Conservation (phyloP, 2,888 invertebrate genomes). For the Galerucella pusilla region DNA sequence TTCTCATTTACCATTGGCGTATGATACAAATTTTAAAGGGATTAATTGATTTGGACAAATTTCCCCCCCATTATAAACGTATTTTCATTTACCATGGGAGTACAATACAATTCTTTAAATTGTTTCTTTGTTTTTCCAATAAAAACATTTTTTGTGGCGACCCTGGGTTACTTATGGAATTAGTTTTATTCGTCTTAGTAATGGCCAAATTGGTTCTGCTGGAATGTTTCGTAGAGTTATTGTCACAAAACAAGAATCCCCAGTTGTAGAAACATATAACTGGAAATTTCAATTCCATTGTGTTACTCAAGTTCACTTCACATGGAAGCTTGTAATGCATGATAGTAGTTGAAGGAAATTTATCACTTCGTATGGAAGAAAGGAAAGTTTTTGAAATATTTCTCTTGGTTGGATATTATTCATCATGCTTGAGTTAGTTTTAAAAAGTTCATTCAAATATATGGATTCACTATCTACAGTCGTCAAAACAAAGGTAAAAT, state of each 20-base stretch:
- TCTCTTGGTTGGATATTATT: conserved; percentile 8
- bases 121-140: no score
- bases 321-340: conserved; percentile 23
- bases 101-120: no score
- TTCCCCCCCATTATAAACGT: no score
- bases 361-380: conserved; percentile 22
- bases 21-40: no score
- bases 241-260: conserved; percentile 33
- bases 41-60: no score
- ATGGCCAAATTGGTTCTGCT: conserved; percentile 49
- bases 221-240: conserved; percentile 54
- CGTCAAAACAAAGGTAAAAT: neutral
- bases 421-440: conserved; percentile 10
- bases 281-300: conserved; percentile 35
- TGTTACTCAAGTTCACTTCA: conserved; percentile 30
- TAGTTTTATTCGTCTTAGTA: conserved; percentile 34
- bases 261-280: conserved; percentile 29
- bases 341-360: conserved; percentile 21
- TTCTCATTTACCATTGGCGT: no score
- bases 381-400: conserved; percentile 24
- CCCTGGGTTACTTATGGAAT: conserved; percentile 14
- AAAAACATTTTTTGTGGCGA: neutral
- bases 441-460: conserved; percentile 15
- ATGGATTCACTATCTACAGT: neutral
- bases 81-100: no score